Percentiles rank a stretch among this genome's conserved stretches.
phyloP scores from a whole-genome alignment of 64 coral and sea anemone genomes.

The Acropora tenuis region DNA sequence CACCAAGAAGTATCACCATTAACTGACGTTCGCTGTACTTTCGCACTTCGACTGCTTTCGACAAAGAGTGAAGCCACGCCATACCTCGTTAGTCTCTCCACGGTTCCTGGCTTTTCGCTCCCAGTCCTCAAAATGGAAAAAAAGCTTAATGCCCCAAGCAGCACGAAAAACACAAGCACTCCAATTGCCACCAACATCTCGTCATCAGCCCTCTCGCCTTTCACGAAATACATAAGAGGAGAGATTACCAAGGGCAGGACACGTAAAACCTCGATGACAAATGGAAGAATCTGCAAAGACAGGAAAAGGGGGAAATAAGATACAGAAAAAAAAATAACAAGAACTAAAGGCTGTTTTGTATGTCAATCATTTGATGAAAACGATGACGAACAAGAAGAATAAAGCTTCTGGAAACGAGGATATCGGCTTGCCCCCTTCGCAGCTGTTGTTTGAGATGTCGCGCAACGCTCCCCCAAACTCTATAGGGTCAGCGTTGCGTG shows the following conservation, averaged over 20 bases:
- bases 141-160: neutral
- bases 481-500: too few relatives aligned
- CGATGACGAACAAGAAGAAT: too few relatives aligned
- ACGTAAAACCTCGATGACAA: neutral
- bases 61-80: too few relatives aligned
- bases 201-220: neutral
- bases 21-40: too few relatives aligned
- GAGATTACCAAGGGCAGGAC: neutral
- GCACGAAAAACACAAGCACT: neutral
- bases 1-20: too few relatives aligned
- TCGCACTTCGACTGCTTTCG: too few relatives aligned
- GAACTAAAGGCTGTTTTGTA: too few relatives aligned
- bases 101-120: neutral
- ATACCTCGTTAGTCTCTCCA: neutral
- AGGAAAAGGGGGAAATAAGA: neutral
- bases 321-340: neutral
- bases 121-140: neutral
- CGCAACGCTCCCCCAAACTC: too few relatives aligned
- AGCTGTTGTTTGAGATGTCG: too few relatives aligned
- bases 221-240: neutral
- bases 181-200: neutral
- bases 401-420: too few relatives aligned
- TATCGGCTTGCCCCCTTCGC: too few relatives aligned
- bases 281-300: neutral
- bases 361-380: too few relatives aligned